Conservation (phyloP, 1,140 invertebrate species). For the Drosophila lacertosa region DNA sequence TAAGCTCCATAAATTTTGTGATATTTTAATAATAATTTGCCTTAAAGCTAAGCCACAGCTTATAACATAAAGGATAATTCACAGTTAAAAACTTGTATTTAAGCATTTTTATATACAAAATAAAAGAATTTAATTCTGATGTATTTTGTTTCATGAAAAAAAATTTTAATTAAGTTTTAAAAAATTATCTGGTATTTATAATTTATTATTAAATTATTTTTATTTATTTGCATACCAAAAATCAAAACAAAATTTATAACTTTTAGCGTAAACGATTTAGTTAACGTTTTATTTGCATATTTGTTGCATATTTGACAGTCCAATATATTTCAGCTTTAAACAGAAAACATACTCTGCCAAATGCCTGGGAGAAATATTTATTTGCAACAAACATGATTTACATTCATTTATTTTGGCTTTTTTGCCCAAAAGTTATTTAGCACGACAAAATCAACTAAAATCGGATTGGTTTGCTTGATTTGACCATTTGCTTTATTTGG, state of each 20-base stretch:
- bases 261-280: neutral
- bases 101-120: too few relatives aligned
- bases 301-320: neutral
- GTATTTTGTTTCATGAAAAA: too few relatives aligned
- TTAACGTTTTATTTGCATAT: neutral
- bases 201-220: neutral
- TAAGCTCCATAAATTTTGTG: neutral
- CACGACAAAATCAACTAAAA: constrained; percentile 9
- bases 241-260: neutral
- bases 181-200: neutral
- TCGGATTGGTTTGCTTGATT: constrained; percentile 13
- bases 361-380: constrained; percentile 11
- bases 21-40: neutral
- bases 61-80: too few relatives aligned
- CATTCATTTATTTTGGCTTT: constrained; percentile 32
- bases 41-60: neutral
- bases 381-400: constrained; percentile 31
- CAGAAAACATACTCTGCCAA: constrained; percentile 20
- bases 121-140: too few relatives aligned
- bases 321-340: constrained; percentile 5
- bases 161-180: too few relatives aligned
- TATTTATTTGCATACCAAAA: neutral
- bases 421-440: constrained; percentile 10
- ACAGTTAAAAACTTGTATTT: neutral
- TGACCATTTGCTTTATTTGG: neutral